A percentile compares a stretch with the other conserved stretches of the same genome.
These are phyloP conservation scores for Mus caroli DNA, from an alignment of 2,797 vertebrate species.

Conservation along the genomic window DNA sequence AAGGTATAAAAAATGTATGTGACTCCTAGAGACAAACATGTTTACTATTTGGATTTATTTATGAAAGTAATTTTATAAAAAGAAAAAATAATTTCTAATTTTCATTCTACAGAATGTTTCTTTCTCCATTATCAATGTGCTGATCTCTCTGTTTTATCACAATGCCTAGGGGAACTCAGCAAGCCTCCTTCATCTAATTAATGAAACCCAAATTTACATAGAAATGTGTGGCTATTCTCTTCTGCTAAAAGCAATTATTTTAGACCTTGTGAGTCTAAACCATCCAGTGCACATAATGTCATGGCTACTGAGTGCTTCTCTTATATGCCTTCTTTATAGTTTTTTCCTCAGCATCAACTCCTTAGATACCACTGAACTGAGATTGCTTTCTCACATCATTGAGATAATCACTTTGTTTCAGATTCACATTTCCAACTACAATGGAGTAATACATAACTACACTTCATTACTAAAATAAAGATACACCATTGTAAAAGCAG, in stretches of 20 bases:
- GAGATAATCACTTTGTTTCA: neutral
- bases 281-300: neutral
- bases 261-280: neutral
- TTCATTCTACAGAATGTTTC: neutral
- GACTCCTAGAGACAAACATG: neutral
- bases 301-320: neutral
- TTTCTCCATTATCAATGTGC: neutral
- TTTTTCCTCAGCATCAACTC: neutral
- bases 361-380: neutral
- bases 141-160: neutral
- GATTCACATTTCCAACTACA: neutral
- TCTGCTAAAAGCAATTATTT: neutral
- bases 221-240: neutral
- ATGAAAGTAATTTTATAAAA: neutral
- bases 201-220: neutral
- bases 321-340: neutral
- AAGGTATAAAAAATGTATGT: neutral
- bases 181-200: neutral
- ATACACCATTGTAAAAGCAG: fast-evolving
- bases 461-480: neutral
- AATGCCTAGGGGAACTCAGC: neutral
- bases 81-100: neutral
- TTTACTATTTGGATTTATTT: neutral
- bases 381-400: neutral
- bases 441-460: neutral